A percentile compares a stretch with the other conserved stretches of the same genome.
Evolutionary conservation across 2,797 vertebrate genomes (phyloP).

Genomic region (Kryptolebias ocellatus): DNA sequence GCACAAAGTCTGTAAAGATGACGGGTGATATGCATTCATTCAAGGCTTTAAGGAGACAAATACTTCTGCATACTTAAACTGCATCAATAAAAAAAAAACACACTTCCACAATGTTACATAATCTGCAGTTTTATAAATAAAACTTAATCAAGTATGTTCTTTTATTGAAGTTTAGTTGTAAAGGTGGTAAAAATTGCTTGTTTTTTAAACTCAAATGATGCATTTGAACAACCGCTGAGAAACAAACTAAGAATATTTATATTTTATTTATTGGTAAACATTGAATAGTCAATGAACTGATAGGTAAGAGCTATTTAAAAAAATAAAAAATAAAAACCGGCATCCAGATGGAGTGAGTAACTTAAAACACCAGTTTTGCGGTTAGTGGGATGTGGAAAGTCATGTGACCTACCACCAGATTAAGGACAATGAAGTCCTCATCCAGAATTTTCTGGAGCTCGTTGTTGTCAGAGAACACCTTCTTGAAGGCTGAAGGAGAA

Average conservation of each 20-base stretch:
- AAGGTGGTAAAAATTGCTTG: too few species aligned
- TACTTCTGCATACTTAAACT: too few species aligned
- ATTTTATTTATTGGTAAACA: background rate
- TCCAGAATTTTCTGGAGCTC: constrained; percentile 89
- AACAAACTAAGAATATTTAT: background rate
- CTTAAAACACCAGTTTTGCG: background rate
- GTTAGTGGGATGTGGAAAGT: background rate
- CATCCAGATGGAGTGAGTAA: background rate
- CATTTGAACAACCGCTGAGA: background rate
- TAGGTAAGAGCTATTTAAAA: background rate
- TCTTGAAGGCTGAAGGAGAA: constrained; percentile 86
- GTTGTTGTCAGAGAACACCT: constrained; percentile 85
- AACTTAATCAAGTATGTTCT: too few species aligned
- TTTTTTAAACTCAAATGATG: too few species aligned
- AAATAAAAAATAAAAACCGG: too few species aligned
- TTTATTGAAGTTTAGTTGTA: too few species aligned
- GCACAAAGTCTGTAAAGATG: too few species aligned
- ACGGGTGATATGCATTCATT: too few species aligned
- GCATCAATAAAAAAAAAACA: too few species aligned
- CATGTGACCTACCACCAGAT: constrained; percentile 87
- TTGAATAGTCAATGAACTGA: background rate
- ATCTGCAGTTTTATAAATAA: too few species aligned
- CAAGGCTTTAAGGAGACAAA: too few species aligned
- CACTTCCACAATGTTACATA: too few species aligned
- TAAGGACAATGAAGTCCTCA: constrained; percentile 90